Evolutionary conservation across 1,140 invertebrate genomes (phyloP).

Genomic region (Apis laboriosa): DNA sequence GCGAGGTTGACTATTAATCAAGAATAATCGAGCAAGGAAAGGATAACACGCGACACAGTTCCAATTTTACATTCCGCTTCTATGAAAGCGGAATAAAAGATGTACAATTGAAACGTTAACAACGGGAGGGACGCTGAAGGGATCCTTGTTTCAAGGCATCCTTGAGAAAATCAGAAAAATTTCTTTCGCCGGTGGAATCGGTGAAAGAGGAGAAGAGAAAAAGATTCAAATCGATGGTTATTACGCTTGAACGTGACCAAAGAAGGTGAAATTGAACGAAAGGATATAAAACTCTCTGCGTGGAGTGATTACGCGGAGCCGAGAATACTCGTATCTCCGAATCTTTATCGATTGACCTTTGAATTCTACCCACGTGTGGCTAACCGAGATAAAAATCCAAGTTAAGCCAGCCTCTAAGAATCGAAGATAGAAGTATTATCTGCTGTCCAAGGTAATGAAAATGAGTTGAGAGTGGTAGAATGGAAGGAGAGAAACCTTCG

Average conservation of each 20-base stretch:
- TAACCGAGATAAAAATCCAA: not conserved
- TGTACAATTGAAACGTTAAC: too few species aligned
- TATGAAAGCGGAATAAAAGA: too few species aligned
- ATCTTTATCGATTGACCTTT: constrained; percentile 54
- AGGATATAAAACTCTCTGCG: not conserved
- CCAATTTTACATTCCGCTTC: not conserved
- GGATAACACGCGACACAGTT: not conserved
- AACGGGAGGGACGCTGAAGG: too few species aligned
- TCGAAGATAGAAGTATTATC: not conserved
- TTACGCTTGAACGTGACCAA: not conserved
- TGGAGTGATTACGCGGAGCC: constrained; percentile 13
- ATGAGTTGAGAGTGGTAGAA: not conserved
- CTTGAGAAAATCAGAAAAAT: too few species aligned
- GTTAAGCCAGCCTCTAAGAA: too few species aligned
- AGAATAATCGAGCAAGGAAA: not conserved
- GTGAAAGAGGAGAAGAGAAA: not conserved
- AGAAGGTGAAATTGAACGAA: constrained; percentile 13
- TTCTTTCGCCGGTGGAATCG: not conserved
- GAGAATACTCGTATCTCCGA: not conserved
- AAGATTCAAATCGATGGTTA: not conserved
- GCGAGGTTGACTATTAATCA: not conserved
- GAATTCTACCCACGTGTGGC: not conserved
- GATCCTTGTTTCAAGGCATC: too few species aligned
- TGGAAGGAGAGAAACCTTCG: too few species aligned
- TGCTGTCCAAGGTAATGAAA: constrained; percentile 31